These are phyloP conservation scores for Acanthurus lineatus DNA, from an alignment of 2,797 vertebrate species.

Conservation along the genomic window DNA sequence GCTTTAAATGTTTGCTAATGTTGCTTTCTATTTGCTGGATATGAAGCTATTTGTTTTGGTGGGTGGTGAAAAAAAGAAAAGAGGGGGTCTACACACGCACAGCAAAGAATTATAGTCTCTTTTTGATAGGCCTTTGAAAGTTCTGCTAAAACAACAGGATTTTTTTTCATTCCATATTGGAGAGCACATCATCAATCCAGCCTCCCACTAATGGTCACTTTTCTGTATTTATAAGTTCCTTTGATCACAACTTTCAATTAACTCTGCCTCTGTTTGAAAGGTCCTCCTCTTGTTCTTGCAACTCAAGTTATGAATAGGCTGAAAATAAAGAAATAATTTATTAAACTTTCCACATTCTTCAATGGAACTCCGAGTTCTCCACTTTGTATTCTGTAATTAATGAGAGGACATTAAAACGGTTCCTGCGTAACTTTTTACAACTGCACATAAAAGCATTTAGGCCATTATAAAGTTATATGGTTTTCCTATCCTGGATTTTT, in stretches of 20 bases:
- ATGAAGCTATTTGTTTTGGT: not conserved
- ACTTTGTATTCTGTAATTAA: slow-evolving; percentile 67
- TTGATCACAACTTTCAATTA: slow-evolving; percentile 28
- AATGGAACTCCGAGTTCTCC: slow-evolving; percentile 26
- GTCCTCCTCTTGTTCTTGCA: not conserved
- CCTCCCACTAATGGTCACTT: not conserved
- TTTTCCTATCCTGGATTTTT: slow-evolving; percentile 60
- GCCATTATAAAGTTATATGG: slow-evolving; percentile 69
- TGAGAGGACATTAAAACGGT: slow-evolving; percentile 58
- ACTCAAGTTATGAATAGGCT: not conserved
- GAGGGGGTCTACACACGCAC: not conserved
- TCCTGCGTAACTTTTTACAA: slow-evolving; percentile 63
- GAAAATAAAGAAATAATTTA: slow-evolving; percentile 12
- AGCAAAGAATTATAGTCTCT: not conserved
- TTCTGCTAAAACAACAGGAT: not conserved
- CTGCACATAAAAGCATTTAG: slow-evolving; percentile 62
- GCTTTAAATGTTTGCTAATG: not conserved
- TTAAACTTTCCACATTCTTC: slow-evolving; percentile 34
- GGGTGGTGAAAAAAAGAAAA: not conserved
- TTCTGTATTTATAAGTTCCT: slow-evolving; percentile 17
- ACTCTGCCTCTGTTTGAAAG: not conserved
- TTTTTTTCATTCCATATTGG: not conserved
- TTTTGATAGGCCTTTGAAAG: not conserved
- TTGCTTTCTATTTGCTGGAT: not conserved
- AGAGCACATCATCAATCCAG: not conserved